These are phyloP conservation scores for Chlorops oryzae DNA, from an alignment of 1,140 invertebrate genomes.

Conservation along the genomic window DNA sequence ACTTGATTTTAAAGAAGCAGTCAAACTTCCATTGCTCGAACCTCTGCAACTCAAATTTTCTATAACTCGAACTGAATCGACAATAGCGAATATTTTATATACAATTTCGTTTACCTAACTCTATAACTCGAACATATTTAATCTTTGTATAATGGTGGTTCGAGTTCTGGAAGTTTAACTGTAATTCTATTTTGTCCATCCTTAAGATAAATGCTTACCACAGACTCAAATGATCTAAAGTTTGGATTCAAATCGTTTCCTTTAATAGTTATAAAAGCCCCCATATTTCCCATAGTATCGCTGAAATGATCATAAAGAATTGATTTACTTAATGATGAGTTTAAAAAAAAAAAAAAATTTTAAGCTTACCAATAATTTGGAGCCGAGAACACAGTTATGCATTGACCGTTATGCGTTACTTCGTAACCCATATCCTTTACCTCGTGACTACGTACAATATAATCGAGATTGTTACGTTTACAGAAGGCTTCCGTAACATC, in stretches of 20 bases:
- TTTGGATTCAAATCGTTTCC: constrained; percentile 87
- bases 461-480: constrained; percentile 79
- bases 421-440: constrained; percentile 97
- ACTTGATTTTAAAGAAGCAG: no score
- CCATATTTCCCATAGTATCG: constrained; percentile 98
- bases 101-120: no score
- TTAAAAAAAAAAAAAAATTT: background rate
- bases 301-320: no score
- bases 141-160: no score
- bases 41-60: no score
- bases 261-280: constrained; percentile 92
- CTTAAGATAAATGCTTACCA: constrained; percentile 49
- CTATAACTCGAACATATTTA: no score
- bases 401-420: constrained; percentile 86
- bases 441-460: constrained; percentile 94
- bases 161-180: no score
- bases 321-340: background rate
- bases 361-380: constrained; percentile 94
- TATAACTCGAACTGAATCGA: no score
- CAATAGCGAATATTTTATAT: no score
- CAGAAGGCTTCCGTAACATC: constrained; percentile 91
- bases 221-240: constrained; percentile 87
- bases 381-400: constrained; percentile 94
- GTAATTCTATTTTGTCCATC: no score
- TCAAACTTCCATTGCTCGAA: no score